Evolutionary conservation across 1,140 invertebrate genomes (phyloP).

Genomic region (Drosophila nikananu): DNA sequence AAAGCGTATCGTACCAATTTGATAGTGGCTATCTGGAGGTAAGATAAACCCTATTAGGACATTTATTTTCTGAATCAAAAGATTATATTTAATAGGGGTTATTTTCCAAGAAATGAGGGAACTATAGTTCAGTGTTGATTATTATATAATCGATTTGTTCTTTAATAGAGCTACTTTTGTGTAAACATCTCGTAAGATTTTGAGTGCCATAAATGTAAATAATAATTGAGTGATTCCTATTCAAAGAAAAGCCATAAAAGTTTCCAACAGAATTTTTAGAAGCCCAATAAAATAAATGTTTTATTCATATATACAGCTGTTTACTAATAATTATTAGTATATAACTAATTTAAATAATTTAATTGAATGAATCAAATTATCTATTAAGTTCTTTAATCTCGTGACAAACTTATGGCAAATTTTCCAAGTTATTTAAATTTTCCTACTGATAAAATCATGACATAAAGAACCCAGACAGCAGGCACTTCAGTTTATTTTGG

Average conservation of each 20-base stretch:
- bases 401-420: not conserved
- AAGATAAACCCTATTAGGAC: constrained; percentile 22
- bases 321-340: not conserved
- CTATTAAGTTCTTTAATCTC: not conserved
- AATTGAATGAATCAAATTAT: not conserved
- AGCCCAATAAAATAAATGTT: not conserved
- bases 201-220: not conserved
- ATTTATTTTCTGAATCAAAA: not conserved
- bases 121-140: too few relatives aligned
- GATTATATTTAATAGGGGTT: not conserved
- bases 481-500: constrained; percentile 28
- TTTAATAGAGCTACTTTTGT: not conserved
- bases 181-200: not conserved
- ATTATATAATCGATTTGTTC: not conserved
- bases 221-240: not conserved
- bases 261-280: not conserved
- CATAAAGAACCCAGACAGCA: constrained; percentile 21
- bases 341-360: not conserved
- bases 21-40: constrained; percentile 24
- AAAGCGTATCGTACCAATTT: constrained; percentile 16
- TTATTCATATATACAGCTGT: not conserved
- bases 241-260: not conserved
- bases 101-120: not conserved
- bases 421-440: not conserved
- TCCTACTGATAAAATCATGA: not conserved